Base-by-base conservation (phyloP, 2,888 invertebrate species). In the Dynastes grantii region DNA sequence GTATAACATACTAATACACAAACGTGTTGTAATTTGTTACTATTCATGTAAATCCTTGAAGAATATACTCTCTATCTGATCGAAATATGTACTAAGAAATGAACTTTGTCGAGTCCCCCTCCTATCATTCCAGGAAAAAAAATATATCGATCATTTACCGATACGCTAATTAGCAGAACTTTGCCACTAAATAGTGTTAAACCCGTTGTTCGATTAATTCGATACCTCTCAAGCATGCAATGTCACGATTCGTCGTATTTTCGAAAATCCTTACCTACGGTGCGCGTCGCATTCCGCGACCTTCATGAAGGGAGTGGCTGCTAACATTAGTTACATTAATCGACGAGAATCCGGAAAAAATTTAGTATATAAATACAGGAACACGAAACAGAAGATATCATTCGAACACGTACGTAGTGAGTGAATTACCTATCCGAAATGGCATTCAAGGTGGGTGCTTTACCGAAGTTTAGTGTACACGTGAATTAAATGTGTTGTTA, bases 231-330 rank as follows among this genome's bases (percentile, higher is more conserved):
- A 37, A 73, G 58, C 27, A 29, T 58, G 73, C 73, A 73, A 73
- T 55, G 73, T 73, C 73, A 58, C 73, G 58, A 40, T 73, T 9
- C 45, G 9, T 40, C 13, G 45, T 53, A 65, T 67, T 76, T 67
- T 55, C 67, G 67, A 67, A 67, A 76, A 64, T 76, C 45, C 55
- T 51, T 76, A 55, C 37, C 16, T n/a, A 53, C 22, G 32, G 0
- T 53, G 76, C 27, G 27, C 64, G 64, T 49, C 51, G 65, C 32
- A n/a, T 29, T 13, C 55, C 5, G 16, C 76, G 76, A 65, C 76
- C 76, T 76, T 76, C 67, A 76, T 16, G n/a, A 55, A 67, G 55
- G 76, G 76, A 76, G 76, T 76, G 76, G 76, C 76, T 5, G 27
- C 27, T 67, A 53, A 58, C 73, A 73, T 73, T 73, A 61, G 55